Conservation (phyloP, 2,888 invertebrate species). For the Leptopilina myrica region DNA sequence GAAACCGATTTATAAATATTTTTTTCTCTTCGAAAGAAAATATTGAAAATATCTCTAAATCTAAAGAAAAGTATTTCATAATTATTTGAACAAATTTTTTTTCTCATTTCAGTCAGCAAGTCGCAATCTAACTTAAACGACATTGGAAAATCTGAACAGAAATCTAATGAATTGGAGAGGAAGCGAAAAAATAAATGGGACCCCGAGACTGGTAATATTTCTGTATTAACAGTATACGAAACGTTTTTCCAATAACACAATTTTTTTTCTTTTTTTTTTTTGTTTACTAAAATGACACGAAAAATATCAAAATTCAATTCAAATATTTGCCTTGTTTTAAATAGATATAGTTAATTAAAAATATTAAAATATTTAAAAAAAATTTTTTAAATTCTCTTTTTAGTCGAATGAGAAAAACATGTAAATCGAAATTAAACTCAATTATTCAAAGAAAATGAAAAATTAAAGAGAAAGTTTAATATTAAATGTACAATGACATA, state of each 20-base stretch:
- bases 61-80: no score
- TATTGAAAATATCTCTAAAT: no score
- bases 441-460: background rate
- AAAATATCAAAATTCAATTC: no score
- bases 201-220: conserved; percentile 65
- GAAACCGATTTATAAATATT: no score
- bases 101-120: conserved; percentile 68
- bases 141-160: conserved; percentile 76
- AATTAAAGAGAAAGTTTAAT: background rate
- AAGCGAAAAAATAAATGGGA: conserved; percentile 71
- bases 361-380: no score
- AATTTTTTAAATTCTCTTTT: no score
- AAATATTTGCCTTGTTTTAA: no score
- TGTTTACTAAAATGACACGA: no score
- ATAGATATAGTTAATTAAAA: no score
- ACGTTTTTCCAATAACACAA: background rate
- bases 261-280: background rate
- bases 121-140: conserved; percentile 75
- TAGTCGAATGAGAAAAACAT: no score
- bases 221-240: background rate
- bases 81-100: background rate
- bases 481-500: conserved; percentile 5
- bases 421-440: no score
- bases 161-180: conserved; percentile 69
- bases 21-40: no score